phyloP scores from a whole-genome alignment of 2,888 invertebrate genomes.

The Eilema griseolum region DNA sequence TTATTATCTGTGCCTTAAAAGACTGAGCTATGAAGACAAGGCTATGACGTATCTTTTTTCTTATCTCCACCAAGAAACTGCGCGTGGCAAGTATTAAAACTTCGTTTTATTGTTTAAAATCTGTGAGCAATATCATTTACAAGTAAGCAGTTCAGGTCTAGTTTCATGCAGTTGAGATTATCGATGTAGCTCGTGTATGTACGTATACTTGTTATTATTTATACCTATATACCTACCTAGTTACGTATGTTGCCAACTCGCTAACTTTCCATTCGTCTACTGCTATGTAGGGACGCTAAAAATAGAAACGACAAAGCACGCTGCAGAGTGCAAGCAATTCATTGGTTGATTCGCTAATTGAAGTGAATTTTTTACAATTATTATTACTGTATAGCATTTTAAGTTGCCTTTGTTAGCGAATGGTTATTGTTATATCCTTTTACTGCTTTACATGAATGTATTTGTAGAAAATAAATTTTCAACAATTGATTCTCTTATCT shows the following conservation, averaged over 20 bases:
- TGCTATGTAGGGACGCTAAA: constrained; percentile 72
- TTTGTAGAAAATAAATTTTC: neutral
- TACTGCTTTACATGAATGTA: neutral
- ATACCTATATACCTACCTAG: constrained; percentile 22
- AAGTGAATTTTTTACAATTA: constrained; percentile 17
- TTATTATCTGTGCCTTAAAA: neutral
- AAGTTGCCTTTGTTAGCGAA: neutral
- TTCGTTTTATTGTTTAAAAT: constrained; percentile 15
- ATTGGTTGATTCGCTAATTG: constrained; percentile 61
- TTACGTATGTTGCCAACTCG: constrained; percentile 75
- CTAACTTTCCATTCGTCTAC: constrained; percentile 82
- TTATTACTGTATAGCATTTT: neutral
- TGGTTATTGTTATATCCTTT: neutral
- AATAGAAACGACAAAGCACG: constrained; percentile 75
- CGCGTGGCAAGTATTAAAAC: constrained; percentile 9
- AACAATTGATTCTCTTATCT: constrained; percentile 57
- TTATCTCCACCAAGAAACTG: constrained; percentile 15
- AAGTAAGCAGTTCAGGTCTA: constrained; percentile 4
- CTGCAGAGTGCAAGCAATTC: constrained; percentile 70
- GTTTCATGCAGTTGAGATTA: constrained; percentile 28
- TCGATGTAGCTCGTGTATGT: constrained; percentile 24
- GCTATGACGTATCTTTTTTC: constrained; percentile 13
- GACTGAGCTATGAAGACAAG: neutral
- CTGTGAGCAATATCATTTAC: constrained; percentile 19
- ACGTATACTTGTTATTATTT: constrained; percentile 28